phyloP scores from a whole-genome alignment of 2,888 invertebrate species.

The Chloromyia formosa region DNA sequence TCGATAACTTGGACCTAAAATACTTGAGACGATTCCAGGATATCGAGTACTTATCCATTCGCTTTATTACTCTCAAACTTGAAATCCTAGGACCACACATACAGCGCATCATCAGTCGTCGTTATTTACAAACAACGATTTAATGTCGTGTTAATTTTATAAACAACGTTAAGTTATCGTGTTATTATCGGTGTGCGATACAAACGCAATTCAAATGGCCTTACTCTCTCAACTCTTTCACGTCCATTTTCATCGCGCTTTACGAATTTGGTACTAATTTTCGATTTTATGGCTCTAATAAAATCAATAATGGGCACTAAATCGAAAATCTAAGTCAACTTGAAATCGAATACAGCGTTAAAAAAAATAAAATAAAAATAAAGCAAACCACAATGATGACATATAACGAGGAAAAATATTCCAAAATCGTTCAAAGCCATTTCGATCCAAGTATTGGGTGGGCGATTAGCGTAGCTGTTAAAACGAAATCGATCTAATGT shows the following conservation, averaged over 20 bases:
- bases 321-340: neutral
- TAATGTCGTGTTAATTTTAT: neutral
- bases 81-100: neutral
- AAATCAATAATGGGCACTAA: constrained; percentile 11
- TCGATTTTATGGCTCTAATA: neutral
- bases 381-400: no score
- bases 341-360: neutral
- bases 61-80: no score
- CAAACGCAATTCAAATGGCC: neutral
- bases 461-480: constrained; percentile 25
- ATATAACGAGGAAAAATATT: neutral
- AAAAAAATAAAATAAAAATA: no score
- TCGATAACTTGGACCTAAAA: no score
- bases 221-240: neutral
- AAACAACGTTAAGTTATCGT: neutral
- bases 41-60: no score
- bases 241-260: no score
- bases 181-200: neutral
- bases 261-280: constrained; percentile 5
- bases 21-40: no score
- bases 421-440: neutral
- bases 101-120: neutral
- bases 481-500: constrained; percentile 1
- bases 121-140: neutral
- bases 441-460: neutral